phyloP scores from a whole-genome alignment of 2,797 vertebrate genomes.

The Pyrocephalus nanus region DNA sequence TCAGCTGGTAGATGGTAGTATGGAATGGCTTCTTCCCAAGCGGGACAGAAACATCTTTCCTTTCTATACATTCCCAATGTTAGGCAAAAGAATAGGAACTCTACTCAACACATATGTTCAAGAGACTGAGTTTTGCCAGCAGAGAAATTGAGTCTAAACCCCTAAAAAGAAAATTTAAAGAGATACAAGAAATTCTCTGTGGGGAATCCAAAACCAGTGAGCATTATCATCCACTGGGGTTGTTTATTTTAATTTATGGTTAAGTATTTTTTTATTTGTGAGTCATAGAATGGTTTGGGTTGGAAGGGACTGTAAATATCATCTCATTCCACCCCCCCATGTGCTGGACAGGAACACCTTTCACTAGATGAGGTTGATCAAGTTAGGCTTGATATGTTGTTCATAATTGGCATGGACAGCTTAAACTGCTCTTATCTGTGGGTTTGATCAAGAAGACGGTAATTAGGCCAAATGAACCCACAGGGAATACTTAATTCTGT shows the following conservation, averaged over 20 bases:
- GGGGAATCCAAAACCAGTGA: not conserved
- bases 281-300: not conserved
- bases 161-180: not conserved
- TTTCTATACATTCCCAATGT: not conserved
- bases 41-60: not conserved
- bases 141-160: not conserved
- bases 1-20: not conserved
- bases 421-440: not conserved
- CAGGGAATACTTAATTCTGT: not conserved
- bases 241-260: not conserved
- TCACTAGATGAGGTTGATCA: not conserved
- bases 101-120: not conserved
- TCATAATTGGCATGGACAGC: not conserved
- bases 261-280: not conserved
- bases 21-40: not conserved
- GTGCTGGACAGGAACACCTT: not conserved
- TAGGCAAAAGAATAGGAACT: not conserved
- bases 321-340: not conserved
- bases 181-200: accelerated
- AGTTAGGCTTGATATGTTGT: not conserved
- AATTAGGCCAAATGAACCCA: not conserved
- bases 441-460: not conserved
- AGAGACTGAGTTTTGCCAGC: not conserved
- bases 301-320: not conserved
- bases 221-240: not conserved